phyloP scores from a whole-genome alignment of 2,797 vertebrate genomes.

The Lagocephalus sceleratus region DNA sequence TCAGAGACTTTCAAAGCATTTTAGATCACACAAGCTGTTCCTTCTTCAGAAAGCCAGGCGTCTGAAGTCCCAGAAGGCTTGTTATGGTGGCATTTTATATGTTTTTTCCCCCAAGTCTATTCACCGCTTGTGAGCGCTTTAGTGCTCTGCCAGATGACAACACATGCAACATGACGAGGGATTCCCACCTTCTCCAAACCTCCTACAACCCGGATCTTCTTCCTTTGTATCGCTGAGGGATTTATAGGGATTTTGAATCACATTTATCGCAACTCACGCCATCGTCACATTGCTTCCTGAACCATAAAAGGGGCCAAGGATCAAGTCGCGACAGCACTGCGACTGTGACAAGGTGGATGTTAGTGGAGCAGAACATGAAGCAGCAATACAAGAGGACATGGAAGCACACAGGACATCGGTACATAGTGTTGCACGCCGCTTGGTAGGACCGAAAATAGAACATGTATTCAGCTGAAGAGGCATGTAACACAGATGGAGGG shows the following conservation, averaged over 20 bases:
- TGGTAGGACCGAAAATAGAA: conserved; percentile 47
- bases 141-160: conserved; percentile 39
- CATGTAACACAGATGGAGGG: conserved; percentile 47
- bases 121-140: conserved; percentile 42
- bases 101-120: conserved; percentile 29
- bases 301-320: conserved; percentile 35
- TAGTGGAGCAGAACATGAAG: conserved; percentile 45
- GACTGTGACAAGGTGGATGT: conserved; percentile 37
- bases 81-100: conserved; percentile 64
- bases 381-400: conserved; percentile 44
- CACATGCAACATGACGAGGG: conserved; percentile 35
- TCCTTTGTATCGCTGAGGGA: conserved; percentile 11
- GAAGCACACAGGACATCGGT: conserved; percentile 21
- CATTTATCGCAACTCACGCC: conserved; percentile 12
- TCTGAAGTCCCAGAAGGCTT: conserved; percentile 60
- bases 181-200: conserved; percentile 47
- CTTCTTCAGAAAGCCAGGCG: conserved; percentile 47
- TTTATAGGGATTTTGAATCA: conserved; percentile 2
- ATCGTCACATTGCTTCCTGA: conserved; percentile 14
- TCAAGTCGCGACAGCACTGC: conserved; percentile 14
- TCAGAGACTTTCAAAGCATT: conserved; percentile 47
- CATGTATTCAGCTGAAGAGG: conserved; percentile 27
- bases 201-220: conserved; percentile 1
- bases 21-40: conserved; percentile 63
- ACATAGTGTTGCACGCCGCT: conserved; percentile 12